Evolutionary conservation across 2,113 vertebrate genomes (phyloP).

Genomic region (Xiphorhynchus elegans): DNA sequence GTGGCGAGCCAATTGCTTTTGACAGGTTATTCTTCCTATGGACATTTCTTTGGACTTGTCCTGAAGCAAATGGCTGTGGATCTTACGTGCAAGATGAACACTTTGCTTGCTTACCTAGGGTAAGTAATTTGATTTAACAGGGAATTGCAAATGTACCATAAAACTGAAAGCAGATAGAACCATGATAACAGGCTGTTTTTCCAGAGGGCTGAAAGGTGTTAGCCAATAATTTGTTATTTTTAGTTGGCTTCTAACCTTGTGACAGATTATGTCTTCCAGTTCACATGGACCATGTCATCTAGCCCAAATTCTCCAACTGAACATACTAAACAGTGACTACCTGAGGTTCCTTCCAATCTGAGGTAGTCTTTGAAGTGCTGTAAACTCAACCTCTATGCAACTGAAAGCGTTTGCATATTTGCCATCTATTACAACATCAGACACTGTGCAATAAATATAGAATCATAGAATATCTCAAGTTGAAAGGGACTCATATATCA

Average conservation of each 20-base stretch:
- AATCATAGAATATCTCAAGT: neutral
- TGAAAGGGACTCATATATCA: neutral
- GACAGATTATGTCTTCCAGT: neutral
- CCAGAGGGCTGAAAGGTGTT: neutral
- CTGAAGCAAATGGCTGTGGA: neutral
- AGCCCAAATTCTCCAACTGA: neutral
- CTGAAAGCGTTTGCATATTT: neutral
- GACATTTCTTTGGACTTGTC: neutral
- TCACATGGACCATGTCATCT: accelerated
- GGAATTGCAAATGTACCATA: neutral
- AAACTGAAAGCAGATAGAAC: neutral
- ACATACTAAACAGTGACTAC: accelerated
- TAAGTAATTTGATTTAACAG: neutral
- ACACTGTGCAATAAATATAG: neutral
- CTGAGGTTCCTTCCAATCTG: neutral
- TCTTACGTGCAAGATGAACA: neutral
- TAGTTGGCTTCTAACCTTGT: neutral
- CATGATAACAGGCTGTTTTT: neutral
- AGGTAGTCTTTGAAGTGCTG: neutral
- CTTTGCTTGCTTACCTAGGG: neutral
- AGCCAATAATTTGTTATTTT: neutral
- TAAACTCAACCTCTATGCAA: neutral
- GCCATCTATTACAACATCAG: neutral
- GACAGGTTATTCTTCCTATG: neutral
- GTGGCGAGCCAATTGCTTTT: neutral